Base-by-base conservation (phyloP, 2,888 invertebrate species). In the Nephrotoma flavescens region DNA sequence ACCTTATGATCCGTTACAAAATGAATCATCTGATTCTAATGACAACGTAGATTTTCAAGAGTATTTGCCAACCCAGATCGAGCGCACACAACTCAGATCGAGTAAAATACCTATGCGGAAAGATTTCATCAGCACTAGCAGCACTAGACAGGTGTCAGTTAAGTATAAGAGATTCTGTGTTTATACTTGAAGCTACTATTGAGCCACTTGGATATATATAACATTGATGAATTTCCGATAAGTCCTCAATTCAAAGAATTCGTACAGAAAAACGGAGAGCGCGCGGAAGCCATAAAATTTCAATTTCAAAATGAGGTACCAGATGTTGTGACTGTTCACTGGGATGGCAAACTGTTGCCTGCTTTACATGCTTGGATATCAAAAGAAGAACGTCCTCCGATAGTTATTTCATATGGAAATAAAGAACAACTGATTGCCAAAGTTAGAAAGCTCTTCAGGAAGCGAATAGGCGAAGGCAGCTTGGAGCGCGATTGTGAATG, bases 351-450 rank as follows among this genome's bases (percentile, higher is more conserved):
- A 89, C 86, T 90, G 47, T 90, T 90, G 87, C 89, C 89, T 84
- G 89, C 86, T 86, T 86, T 89, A 52, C 88, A 86, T 87, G 86
- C 41, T n/a, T 15, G 87, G 84, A 87, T 44, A 19, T 86, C 12
- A 6, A 87, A 87, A 86, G 87, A 88, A 90, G 89, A 90, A 89
- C 89, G 90, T 87, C 87, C 89, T 42, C 89, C 88, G 83, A 88
- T 83, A 91, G 92, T 90, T 91, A 91, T 87, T 91, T 88, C 89
- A 87, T 88, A 87, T 88, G 87, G 85, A 87, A 87, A 88, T 57
- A 88, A 88, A 85, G 88, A 89, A 88, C 88, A 90, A 89, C 88
- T 89, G 87, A 85, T 89, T 87, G 44, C 44, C n/a, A n/a, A n/a
- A n/a, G n/a, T n/a, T n/a, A n/a, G n/a, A n/a, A n/a, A n/a, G n/a